Conservation (phyloP, 2,888 invertebrate species). For the Ophraella communa region DNA sequence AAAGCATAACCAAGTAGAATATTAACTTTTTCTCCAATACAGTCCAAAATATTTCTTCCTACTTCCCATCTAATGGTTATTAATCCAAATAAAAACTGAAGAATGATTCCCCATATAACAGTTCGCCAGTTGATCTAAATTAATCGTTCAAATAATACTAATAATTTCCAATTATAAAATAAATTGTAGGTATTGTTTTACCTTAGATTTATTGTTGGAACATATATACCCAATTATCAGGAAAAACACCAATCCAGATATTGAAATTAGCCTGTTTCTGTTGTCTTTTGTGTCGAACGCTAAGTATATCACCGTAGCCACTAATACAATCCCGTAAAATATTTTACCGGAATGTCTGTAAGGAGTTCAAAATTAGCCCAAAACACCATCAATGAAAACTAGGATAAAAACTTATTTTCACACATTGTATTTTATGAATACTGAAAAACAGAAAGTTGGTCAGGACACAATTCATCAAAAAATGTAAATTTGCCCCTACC, state of each 20-base stretch:
- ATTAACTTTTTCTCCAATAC: slow-evolving; percentile 69
- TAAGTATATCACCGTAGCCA: slow-evolving; percentile 66
- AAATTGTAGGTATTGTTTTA: slow-evolving; percentile 48
- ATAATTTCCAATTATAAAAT: neutral
- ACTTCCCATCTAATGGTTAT: slow-evolving; percentile 84
- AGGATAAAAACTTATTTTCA: too few species aligned
- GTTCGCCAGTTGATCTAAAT: slow-evolving; percentile 77
- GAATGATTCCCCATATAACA: slow-evolving; percentile 77
- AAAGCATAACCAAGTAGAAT: slow-evolving; percentile 81
- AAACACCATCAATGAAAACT: too few species aligned
- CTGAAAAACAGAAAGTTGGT: too few species aligned
- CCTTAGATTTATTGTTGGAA: slow-evolving; percentile 66
- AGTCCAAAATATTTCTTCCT: slow-evolving; percentile 74
- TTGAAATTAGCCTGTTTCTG: slow-evolving; percentile 70
- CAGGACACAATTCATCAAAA: too few species aligned
- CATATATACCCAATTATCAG: slow-evolving; percentile 69
- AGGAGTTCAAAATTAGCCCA: too few species aligned
- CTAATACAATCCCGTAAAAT: slow-evolving; percentile 60
- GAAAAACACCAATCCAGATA: slow-evolving; percentile 71
- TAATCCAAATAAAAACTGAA: slow-evolving; percentile 87
- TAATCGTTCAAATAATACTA: slow-evolving; percentile 2
- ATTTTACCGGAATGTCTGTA: slow-evolving; percentile 62
- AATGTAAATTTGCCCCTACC: too few species aligned
- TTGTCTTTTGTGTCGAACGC: slow-evolving; percentile 68
- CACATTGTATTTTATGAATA: too few species aligned